Base-by-base conservation (phyloP, 2,888 invertebrate species). In the Mimas tiliae region DNA sequence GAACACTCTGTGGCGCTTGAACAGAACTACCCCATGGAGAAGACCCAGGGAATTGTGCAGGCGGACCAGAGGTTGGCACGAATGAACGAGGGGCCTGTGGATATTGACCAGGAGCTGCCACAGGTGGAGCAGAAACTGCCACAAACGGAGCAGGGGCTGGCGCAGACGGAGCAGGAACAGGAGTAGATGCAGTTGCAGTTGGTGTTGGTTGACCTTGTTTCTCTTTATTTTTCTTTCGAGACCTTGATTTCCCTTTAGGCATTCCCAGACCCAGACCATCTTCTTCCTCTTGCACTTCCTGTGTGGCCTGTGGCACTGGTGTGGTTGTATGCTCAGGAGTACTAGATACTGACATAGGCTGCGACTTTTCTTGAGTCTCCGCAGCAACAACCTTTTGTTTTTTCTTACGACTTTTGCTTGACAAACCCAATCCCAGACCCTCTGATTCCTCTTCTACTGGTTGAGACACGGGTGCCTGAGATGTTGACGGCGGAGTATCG, bases 381-480 rank as follows among this genome's bases (percentile, higher is more conserved):
- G 19, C 19, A 38, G 19, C 48, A 11, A 38, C 33, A 33, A 73
- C 74, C 67, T 75, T 76, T 63, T 71, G 50, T 50, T 50, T 75
- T n/a, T 70, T 68, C 12, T 74, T 76, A 62, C 66, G 76, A 69
- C 65, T 84, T 67, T 72, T 82, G 47, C 65, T 75, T 47, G 55
- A 67, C 12, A 71, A 70, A n/a, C 65, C 62, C 27, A 78, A n/a
- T 3, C 77, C 76, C 52, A 77, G 65, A 0, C 77, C 77, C 55
- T 70, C 69, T 0, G 58, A 42, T 6, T 74, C 78, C 11, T 72
- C 73, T 47, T 58, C 62, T 0, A 19, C 14, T 42, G 42, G 16
- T 38, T 38, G 34, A 33, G n/a, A 16, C n/a, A 16, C 38, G 8
- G 38, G 11, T 19, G 50, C 19, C 48, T 48, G 48, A 48, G 48